These are phyloP conservation scores for Drosophila neotestacea DNA, from an alignment of 2,888 invertebrate species.

Conservation along the genomic window DNA sequence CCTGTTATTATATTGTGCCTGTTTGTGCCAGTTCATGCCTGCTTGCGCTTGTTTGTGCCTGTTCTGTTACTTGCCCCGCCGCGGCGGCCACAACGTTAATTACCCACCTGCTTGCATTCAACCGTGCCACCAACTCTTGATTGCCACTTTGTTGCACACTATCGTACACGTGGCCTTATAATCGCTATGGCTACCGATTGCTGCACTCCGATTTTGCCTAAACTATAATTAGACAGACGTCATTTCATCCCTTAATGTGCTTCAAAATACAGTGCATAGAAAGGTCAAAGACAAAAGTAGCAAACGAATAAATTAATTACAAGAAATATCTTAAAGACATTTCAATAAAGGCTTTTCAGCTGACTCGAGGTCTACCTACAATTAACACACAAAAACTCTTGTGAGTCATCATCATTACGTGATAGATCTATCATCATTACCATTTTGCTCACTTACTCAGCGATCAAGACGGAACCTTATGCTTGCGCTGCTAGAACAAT, in stretches of 20 bases:
- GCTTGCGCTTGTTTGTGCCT: constrained; percentile 16
- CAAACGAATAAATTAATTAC: too few relatives aligned
- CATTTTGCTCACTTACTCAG: too few relatives aligned
- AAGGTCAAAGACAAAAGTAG: too few relatives aligned
- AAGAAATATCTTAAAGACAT: too few relatives aligned
- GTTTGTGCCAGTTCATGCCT: constrained; percentile 27
- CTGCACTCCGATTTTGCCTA: not conserved
- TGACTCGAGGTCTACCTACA: too few relatives aligned
- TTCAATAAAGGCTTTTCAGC: too few relatives aligned
- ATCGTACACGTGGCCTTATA: not conserved
- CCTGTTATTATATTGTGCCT: constrained; percentile 55
- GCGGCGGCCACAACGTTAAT: constrained; percentile 24
- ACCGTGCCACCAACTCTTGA: constrained; percentile 9
- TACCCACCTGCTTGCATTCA: constrained; percentile 16
- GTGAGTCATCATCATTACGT: too few relatives aligned
- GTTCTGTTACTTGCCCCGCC: not conserved
- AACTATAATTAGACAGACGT: not conserved
- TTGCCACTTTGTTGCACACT: constrained; percentile 42
- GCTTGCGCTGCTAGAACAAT: too few relatives aligned
- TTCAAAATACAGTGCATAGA: too few relatives aligned
- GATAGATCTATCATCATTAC: too few relatives aligned
- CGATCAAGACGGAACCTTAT: too few relatives aligned
- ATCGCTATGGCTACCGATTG: not conserved
- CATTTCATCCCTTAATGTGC: not conserved
- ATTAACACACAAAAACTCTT: too few relatives aligned